Conservation (phyloP, 2,888 invertebrate species). For the Lysandra bellargus region DNA sequence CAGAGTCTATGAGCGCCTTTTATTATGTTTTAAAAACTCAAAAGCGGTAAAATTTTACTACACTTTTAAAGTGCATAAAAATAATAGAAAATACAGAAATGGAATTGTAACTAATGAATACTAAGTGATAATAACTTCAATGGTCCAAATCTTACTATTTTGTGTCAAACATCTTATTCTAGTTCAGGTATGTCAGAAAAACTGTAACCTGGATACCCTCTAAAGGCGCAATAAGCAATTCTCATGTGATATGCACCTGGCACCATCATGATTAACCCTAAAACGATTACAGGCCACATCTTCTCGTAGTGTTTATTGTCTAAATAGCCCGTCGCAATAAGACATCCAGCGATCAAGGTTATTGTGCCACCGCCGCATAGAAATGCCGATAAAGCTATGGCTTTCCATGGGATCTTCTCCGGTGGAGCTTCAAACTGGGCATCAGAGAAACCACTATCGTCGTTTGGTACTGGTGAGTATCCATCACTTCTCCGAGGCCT, state of each 20-base stretch:
- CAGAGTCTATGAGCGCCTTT: too few species aligned
- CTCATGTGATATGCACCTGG: conserved; percentile 95
- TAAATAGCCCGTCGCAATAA: conserved; percentile 90
- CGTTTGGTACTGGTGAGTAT: conserved; percentile 79
- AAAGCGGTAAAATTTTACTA: not conserved
- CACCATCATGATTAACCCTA: conserved; percentile 94
- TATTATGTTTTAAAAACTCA: not conserved
- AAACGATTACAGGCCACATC: conserved; percentile 92
- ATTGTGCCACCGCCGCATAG: conserved; percentile 89
- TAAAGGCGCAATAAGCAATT: conserved; percentile 92
- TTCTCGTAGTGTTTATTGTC: conserved; percentile 92
- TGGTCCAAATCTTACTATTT: not conserved
- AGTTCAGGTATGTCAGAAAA: conserved; percentile 95
- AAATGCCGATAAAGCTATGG: conserved; percentile 87
- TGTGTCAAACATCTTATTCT: conserved; percentile 65
- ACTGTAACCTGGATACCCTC: conserved; percentile 90
- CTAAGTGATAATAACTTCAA: not conserved
- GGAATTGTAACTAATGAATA: not conserved
- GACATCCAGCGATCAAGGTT: conserved; percentile 87
- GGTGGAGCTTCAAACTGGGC: conserved; percentile 85
- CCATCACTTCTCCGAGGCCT: conserved; percentile 82
- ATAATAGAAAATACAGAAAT: not conserved
- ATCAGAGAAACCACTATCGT: conserved; percentile 85
- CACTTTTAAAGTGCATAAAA: not conserved
- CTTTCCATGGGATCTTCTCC: conserved; percentile 91